phyloP scores from a whole-genome alignment of 2,797 vertebrate genomes.

The Merluccius polli region DNA sequence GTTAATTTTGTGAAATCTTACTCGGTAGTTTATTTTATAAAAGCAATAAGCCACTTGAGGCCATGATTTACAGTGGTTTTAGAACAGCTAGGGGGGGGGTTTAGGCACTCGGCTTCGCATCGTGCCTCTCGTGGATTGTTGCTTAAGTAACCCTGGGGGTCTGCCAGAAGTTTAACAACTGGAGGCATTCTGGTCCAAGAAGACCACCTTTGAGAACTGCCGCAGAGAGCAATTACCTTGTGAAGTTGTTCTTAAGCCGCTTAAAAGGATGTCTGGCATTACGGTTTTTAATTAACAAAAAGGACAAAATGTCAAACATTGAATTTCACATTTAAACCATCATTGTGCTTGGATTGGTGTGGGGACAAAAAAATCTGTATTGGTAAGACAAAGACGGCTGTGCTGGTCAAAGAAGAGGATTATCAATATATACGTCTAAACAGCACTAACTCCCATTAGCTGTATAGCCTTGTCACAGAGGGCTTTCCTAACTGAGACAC shows the following conservation, averaged over 20 bases:
- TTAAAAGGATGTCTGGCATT: background rate
- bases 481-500: background rate
- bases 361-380: background rate
- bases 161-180: background rate
- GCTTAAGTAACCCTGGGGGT: background rate
- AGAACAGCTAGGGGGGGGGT: no score
- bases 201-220: background rate
- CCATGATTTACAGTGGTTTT: no score
- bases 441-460: background rate
- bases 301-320: background rate
- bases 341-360: background rate
- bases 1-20: no score
- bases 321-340: background rate
- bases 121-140: no score
- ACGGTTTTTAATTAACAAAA: background rate
- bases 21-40: no score
- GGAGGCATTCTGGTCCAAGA: background rate
- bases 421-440: background rate
- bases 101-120: no score
- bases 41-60: no score
- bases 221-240: background rate
- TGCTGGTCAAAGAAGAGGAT: background rate
- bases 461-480: background rate
- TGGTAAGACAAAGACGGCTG: background rate
- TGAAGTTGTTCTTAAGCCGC: background rate